Base-by-base conservation (phyloP, 1,140 invertebrate species). In the Ridgeia piscesae region DNA sequence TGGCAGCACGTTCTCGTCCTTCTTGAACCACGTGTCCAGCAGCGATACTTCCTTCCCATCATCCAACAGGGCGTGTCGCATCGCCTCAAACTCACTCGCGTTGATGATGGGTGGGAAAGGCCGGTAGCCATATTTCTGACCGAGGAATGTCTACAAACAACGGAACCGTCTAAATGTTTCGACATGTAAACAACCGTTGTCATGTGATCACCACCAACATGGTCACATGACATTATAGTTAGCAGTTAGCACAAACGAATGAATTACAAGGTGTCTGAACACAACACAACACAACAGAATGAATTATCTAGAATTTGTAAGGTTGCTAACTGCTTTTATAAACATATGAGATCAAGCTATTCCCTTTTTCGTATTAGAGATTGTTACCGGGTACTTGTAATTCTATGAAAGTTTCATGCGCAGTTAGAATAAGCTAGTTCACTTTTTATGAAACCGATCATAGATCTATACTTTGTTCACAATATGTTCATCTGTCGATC, bases 1-100 rank as follows among this genome's bases (percentile, higher is more conserved):
- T 1, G 97, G 97, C 4, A 99, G 98, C 0, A 98, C 98, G 95
- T 99, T 99, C 91, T 97, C 97, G 95, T 99, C 99, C 95, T 99
- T 98, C 95, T 98, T 98, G 95, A 99, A 99, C 99, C 99, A 99
- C 11, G 97, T 97, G 94, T 99, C 98, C 88, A 99, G 96, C 6
- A 99, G 96, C 9, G 97, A 97, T 0, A 98, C 97, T 94, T 99
- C 98, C 33, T 97, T 97, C 21, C 93, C 93, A 33, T 98, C 95
- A 96, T 97, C 95, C 0, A 97, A 97, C 17, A 99, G 95, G 93
- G 98, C 98, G 77, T 98, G 97, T 88, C 98, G 97, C n/a, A 99
- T 96, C 96, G 98, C 96, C 93, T 98, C 97, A 91, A 99, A 96
- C 95, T 99, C 99, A 0, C 33, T 91, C 89, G 91, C 98, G 0